A percentile compares a stretch with the other conserved stretches of the same genome.
These are phyloP conservation scores for Pteria penguin DNA, from an alignment of 2,888 invertebrate species.

Conservation along the genomic window DNA sequence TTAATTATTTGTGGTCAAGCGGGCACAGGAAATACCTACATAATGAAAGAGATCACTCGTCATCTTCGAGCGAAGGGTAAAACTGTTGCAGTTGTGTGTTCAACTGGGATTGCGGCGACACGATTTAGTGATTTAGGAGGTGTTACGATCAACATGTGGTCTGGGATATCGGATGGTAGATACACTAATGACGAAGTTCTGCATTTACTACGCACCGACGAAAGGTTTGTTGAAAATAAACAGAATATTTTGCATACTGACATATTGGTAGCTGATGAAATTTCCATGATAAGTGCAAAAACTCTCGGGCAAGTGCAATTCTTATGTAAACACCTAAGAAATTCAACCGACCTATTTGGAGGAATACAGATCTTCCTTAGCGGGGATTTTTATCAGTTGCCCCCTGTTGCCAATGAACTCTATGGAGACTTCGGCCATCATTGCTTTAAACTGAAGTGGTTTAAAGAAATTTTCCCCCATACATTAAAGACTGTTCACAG, in stretches of 20 bases:
- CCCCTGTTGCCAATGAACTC: conserved; percentile 17
- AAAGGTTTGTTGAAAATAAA: conserved; percentile 17
- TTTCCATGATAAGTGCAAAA: conserved; percentile 41
- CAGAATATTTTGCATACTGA: conserved; percentile 22
- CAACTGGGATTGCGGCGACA: conserved; percentile 44
- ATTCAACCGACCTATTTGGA: conserved; percentile 17
- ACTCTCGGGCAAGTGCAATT: conserved; percentile 20
- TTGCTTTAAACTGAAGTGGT: conserved; percentile 22
- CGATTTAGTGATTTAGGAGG: conserved; percentile 22
- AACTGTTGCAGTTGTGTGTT: conserved; percentile 41
- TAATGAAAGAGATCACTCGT: conserved; percentile 19
- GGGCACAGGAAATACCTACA: conserved; percentile 40
- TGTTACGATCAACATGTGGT: conserved; percentile 36
- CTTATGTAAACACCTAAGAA: conserved; percentile 14
- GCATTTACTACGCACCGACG: conserved; percentile 30
- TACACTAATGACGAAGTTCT: conserved; percentile 29
- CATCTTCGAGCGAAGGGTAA: conserved; percentile 20
- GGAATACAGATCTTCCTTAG: conserved; percentile 25
- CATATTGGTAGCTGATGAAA: conserved; percentile 34
- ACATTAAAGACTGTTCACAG: conserved; percentile 1
- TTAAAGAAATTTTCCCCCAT: conserved; percentile 18
- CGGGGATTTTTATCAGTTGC: conserved; percentile 36
- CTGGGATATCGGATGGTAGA: conserved; percentile 43
- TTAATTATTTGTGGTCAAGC: conserved; percentile 31
- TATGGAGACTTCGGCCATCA: conserved; percentile 21